Base-by-base conservation (phyloP, 2,113 vertebrate species). In the Cinclus mexicanus region DNA sequence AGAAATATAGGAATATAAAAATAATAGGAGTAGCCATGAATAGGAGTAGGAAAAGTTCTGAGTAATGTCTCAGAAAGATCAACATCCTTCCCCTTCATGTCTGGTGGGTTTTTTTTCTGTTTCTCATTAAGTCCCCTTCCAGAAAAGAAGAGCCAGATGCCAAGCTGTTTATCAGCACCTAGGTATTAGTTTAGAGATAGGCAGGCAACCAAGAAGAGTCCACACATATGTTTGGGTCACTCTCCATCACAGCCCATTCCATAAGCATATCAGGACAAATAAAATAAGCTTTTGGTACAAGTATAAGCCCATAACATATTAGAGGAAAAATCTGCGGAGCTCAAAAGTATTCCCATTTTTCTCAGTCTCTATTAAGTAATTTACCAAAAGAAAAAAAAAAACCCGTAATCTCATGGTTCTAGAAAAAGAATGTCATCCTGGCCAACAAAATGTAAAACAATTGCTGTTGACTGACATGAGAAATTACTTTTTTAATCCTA, bases 291-390 rank as follows among this genome's bases (percentile, higher is more conserved):
- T 79, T 42, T 52, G 9, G 13, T 72, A 68, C 9, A 50, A 9
- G 4, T 0, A 0, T 7, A 71, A 52, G 35, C 4, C 4, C 24
- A 4, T 42, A 24, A 19, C 3, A 25, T 18, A 21, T 10, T 16
- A 35, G 17, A 69, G 26, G 19, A 77, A 80, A 77, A 57, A 49
- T 1, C 0, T 53, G 4, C 16, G 35, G 41, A 64, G 3, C 44
- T 72, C 42, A 49, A 80, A 56, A n/a, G 1, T 55, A 25, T 59
- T 78, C 7, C 11, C 1, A 18, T 17, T 64, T 71, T 65, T 10
- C 17, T 46, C 4, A 5, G 5, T 65, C 4, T 72, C 7, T 6
- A 33, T 12, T 37, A 88, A 63, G 7, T 8, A 49, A n/a, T 23
- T 61, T 74, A 2, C 4, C 7, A n/a, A 82, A 33, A 76, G 6